Percentiles rank a stretch among this genome's conserved stretches.
These are phyloP conservation scores for Macrosoma leucophasiata DNA, from an alignment of 2,888 invertebrate genomes.

Conservation along the genomic window DNA sequence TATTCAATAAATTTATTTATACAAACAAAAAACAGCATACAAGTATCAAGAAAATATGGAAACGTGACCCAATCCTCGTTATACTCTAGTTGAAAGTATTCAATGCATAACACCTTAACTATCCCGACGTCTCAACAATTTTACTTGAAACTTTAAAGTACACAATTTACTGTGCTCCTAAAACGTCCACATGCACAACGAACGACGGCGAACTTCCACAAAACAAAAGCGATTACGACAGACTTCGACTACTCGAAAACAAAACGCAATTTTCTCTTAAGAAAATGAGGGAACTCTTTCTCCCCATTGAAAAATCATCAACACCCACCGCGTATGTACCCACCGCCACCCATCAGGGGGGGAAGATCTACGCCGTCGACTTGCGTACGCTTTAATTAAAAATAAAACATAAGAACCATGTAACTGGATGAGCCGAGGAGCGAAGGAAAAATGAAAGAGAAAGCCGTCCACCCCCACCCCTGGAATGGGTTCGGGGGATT, in stretches of 20 bases:
- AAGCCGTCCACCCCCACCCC: constrained; percentile 63
- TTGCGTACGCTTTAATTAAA: constrained; percentile 77
- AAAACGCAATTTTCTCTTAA: constrained; percentile 77
- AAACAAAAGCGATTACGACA: constrained; percentile 76
- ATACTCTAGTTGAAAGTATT: too few relatives aligned
- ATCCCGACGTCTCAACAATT: constrained; percentile 49
- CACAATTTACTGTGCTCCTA: constrained; percentile 58
- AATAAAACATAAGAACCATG: constrained; percentile 77
- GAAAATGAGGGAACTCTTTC: constrained; percentile 77
- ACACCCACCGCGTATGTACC: constrained; percentile 73
- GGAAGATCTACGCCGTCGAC: constrained; percentile 73
- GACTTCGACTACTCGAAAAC: constrained; percentile 76
- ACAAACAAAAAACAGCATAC: too few relatives aligned
- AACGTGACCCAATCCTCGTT: too few relatives aligned
- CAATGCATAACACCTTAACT: constrained; percentile 50
- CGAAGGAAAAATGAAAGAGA: constrained; percentile 77
- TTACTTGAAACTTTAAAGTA: constrained; percentile 62
- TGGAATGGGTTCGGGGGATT: constrained; percentile 40
- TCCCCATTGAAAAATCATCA: constrained; percentile 77
- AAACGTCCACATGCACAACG: constrained; percentile 57
- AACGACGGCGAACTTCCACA: constrained; percentile 55
- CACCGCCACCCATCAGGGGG: constrained; percentile 41
- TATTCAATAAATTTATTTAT: too few relatives aligned
- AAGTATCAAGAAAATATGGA: too few relatives aligned
- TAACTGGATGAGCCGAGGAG: constrained; percentile 76